These are phyloP conservation scores for Hirtodrosophila alboralis DNA, from an alignment of 2,888 invertebrate genomes.

Conservation along the genomic window DNA sequence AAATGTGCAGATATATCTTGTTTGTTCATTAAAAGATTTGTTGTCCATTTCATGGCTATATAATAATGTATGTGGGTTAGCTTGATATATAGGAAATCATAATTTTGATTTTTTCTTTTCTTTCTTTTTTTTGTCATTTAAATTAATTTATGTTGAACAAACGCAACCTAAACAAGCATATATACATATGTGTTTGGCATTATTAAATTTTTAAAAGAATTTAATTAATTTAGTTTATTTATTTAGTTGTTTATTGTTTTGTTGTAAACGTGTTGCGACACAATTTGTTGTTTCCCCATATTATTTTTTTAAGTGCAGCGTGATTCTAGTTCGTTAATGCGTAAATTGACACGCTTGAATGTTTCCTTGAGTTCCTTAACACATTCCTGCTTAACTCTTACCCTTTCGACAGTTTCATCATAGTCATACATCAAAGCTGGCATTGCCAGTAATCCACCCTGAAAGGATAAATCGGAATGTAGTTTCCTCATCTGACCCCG, in stretches of 20 bases:
- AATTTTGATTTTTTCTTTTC: slow-evolving; percentile 9
- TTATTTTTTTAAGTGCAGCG: slow-evolving; percentile 14
- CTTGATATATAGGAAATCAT: slow-evolving; percentile 41
- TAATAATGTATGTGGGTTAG: slow-evolving; percentile 14
- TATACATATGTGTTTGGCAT: not conserved
- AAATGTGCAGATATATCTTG: slow-evolving; percentile 54
- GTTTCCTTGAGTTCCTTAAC: slow-evolving; percentile 46
- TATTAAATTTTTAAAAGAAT: not conserved
- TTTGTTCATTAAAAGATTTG: slow-evolving; percentile 65
- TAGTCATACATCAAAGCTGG: slow-evolving; percentile 78
- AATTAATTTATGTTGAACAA: slow-evolving; percentile 15
- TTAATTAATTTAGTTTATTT: not conserved
- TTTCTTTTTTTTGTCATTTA: slow-evolving; percentile 7
- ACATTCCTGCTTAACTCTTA: slow-evolving; percentile 20
- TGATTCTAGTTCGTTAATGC: slow-evolving; percentile 24
- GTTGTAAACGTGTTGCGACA: not conserved
- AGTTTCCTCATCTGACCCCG: slow-evolving; percentile 54
- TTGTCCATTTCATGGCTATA: slow-evolving; percentile 29
- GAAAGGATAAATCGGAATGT: slow-evolving; percentile 60
- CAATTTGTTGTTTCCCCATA: slow-evolving; percentile 1
- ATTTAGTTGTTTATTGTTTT: too few relatives aligned
- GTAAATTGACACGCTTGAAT: slow-evolving; percentile 14
- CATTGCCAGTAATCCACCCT: slow-evolving; percentile 79
- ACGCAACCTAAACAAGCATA: not conserved
- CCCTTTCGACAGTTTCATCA: slow-evolving; percentile 63